Evolutionary conservation across 2,797 vertebrate species (phyloP).

Genomic region (Microchirus variegatus): DNA sequence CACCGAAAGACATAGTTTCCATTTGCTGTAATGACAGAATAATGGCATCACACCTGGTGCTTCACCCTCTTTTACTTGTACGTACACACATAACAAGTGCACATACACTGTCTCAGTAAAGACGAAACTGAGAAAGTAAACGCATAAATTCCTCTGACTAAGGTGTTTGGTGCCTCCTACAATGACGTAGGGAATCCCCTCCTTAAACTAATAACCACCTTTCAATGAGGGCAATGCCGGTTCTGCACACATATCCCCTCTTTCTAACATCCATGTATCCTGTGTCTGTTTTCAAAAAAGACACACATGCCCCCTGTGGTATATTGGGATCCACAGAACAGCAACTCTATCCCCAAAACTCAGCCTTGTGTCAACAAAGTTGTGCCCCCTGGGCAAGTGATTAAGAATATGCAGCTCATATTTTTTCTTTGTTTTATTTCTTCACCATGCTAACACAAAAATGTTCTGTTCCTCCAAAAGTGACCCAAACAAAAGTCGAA

Average conservation of each 20-base stretch:
- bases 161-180: slow-evolving; percentile 48
- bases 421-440: background rate
- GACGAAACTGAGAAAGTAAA: slow-evolving; percentile 56
- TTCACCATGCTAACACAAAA: background rate
- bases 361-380: background rate
- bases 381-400: background rate
- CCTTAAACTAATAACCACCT: slow-evolving; percentile 48
- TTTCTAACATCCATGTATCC: slow-evolving; percentile 18
- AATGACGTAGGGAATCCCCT: slow-evolving; percentile 63
- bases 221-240: slow-evolving; percentile 54
- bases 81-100: slow-evolving; percentile 9
- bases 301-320: slow-evolving; percentile 27
- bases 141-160: slow-evolving; percentile 66
- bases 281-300: slow-evolving; percentile 41
- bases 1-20: slow-evolving; percentile 75
- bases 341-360: slow-evolving; percentile 11
- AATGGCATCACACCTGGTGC: slow-evolving; percentile 76
- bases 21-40: slow-evolving; percentile 70
- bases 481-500: background rate
- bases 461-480: background rate
- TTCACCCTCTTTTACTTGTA: slow-evolving; percentile 50
- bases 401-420: background rate
- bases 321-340: slow-evolving; percentile 37
- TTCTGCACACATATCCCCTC: slow-evolving; percentile 26
- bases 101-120: slow-evolving; percentile 22